Evolutionary conservation across 2,113 vertebrate species (phyloP), one percentile per base, ranked within the genome.

Genomic region (Pachypanchax playfairii): DNA sequence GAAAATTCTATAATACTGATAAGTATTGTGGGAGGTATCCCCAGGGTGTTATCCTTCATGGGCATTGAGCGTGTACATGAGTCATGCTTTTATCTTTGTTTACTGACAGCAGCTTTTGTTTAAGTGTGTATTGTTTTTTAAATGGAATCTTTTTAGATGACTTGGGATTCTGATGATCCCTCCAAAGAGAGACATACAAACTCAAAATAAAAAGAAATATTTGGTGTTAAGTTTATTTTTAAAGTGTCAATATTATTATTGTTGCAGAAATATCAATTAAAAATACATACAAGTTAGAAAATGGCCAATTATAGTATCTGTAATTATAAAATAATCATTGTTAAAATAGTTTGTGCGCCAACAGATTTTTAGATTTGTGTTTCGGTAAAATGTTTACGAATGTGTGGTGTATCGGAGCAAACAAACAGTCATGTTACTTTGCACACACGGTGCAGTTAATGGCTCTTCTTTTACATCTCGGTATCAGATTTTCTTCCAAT

Each of bases 1-100:
- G 57, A 69, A 81, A 65, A 38, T 70, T 48, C 42, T 73, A 46
- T 73, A 44, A 59, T 36, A 59, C 54, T 56, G 75, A 79, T 73
- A 65, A 74, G 61, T 52, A 50, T 29, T 36, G 24, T 36, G 25
- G 24, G 36, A 77, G 52, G 62, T 70, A 58, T n/a, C 35, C 29
- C 4, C 3, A 22, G 31, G 26, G 41, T 43, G 54, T 64, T 52
- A 35, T 65, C 44, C 55, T 68, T 29, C 18, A 43, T 74, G 56
- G 72, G 29, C 48, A 42, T 21, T 18, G 44, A 65, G 42, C 35
- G 46, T 69, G 41, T 56, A 71, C 59, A 49, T 13, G 22, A 42
- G 8, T 68, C 58, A 49, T 43, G 42, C 26, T 55, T 64, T 67
- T 75, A 70, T 68, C 48, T 48, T 50, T 36, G 41, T 18, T 14